Percentiles rank a stretch among this genome's conserved stretches.
These are phyloP conservation scores for Spea multiplicata DNA, from an alignment of 2,113 vertebrate genomes.

Conservation along the genomic window DNA sequence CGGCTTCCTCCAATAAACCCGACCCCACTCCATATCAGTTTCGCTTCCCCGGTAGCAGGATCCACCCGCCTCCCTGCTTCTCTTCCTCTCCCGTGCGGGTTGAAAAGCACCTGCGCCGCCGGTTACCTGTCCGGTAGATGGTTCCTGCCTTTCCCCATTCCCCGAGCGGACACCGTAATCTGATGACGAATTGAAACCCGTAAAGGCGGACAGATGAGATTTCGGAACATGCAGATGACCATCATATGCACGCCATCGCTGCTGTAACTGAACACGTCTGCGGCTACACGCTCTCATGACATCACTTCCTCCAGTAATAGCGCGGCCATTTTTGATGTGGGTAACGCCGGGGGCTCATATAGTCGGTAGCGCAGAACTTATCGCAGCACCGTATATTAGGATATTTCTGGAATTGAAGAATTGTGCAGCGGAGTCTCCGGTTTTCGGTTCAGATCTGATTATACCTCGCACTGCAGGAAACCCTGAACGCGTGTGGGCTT, in stretches of 20 bases:
- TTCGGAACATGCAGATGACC: background rate
- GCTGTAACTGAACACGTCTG: background rate
- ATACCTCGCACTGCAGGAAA: too few relatives aligned
- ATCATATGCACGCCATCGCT: background rate
- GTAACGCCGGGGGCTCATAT: background rate
- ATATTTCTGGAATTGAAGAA: too few relatives aligned
- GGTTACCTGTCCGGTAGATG: slow-evolving; percentile 58
- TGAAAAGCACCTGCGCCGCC: background rate
- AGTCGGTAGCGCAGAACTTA: too few relatives aligned
- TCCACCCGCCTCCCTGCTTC: background rate
- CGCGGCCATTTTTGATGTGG: background rate
- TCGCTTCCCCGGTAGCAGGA: background rate
- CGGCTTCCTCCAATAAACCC: background rate
- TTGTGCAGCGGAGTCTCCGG: too few relatives aligned
- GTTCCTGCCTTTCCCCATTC: slow-evolving; percentile 28
- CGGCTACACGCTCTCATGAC: background rate
- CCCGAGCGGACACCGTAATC: background rate
- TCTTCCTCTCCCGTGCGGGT: background rate
- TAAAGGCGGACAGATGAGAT: background rate
- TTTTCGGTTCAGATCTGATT: too few relatives aligned
- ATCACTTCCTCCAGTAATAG: background rate
- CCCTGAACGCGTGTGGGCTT: too few relatives aligned
- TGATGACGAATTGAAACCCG: background rate
- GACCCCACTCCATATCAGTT: too few relatives aligned
- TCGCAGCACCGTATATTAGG: too few relatives aligned